Evolutionary conservation across 2,113 vertebrate genomes (phyloP), one percentile per base, ranked within the genome.

Genomic region (Grallaria varia): DNA sequence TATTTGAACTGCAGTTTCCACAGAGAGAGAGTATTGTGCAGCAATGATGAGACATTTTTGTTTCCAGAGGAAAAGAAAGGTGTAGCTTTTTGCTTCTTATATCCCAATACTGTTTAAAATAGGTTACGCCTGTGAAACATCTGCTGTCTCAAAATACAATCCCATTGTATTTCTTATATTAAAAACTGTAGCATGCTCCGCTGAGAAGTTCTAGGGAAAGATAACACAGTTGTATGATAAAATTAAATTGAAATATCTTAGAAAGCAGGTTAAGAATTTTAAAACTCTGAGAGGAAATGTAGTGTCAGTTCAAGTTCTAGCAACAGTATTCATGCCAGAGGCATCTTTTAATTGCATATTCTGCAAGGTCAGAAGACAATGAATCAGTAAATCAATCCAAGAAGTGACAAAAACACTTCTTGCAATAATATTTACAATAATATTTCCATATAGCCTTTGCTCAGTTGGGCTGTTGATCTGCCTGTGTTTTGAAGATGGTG

Each of bases 291-390:
- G 44, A 71, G 52, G 59, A 89, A 92, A 58, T 0, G 0, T 14
- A 31, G 44, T 20, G 10, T 25, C 39, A 72, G 6, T 42, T 85
- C 50, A 52, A 94, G 30, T 47, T 74, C 55, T 63, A 67, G 44
- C 71, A 88, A 31, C 30, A 44, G 6, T 59, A 81, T 81, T 45
- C 39, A 7, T 56, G 66, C 28, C 5, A 4, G 20, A 20, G 52
- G 18, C 85, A 62, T 64, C 39, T 74, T 96, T 84, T 87, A 75
- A 78, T 50, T 71, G 59, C 4, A 2, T 35, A 33, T 69, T 88
- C 42, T 90, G 67, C 63, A 81, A 80, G 68, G 75, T 73, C 68
- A 30, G 44, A 62, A 87, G 80, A 91, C 84, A 93, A 87, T 71
- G 88, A 44, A 40, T 88, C 23, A 78, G 31, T 88, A 93, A 94